Percentiles rank a stretch among this genome's conserved stretches.
Conservation (phyloP, 2,797 vertebrate species). For the Botia kubotai region DNA sequence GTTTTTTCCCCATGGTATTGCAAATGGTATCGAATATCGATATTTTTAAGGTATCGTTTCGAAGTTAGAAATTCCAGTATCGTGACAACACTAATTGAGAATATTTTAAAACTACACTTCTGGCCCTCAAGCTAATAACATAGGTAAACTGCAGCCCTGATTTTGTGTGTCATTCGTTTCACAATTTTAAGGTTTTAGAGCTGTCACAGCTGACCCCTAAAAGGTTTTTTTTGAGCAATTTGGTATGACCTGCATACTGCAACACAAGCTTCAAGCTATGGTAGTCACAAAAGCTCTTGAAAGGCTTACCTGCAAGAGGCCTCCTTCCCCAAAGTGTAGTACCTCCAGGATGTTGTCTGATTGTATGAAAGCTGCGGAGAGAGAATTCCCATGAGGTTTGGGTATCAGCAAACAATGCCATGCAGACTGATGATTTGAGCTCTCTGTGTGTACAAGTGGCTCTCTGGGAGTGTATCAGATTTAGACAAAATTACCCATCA, state of each 20-base stretch:
- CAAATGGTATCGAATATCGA: no score
- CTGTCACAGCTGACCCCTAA: not conserved
- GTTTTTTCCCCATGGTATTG: no score
- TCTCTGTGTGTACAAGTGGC: slow-evolving; percentile 30
- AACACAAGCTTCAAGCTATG: not conserved
- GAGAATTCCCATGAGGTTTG: slow-evolving; percentile 51
- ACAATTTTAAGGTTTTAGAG: no score
- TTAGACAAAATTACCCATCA: slow-evolving; percentile 36
- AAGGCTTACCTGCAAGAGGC: slow-evolving; percentile 88
- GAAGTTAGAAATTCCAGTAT: no score
- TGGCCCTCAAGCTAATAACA: no score
- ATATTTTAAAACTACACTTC: no score
- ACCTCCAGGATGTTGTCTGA: slow-evolving; percentile 98
- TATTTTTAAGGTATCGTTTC: no score
- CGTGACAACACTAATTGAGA: no score
- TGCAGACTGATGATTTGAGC: slow-evolving; percentile 29
- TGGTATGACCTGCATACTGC: not conserved
- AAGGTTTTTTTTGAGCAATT: not conserved
- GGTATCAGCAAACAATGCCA: slow-evolving; percentile 50
- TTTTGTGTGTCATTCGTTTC: no score
- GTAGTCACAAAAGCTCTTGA: not conserved
- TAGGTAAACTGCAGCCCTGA: no score
- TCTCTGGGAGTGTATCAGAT: slow-evolving; percentile 42
- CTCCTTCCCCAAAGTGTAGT: slow-evolving; percentile 94
- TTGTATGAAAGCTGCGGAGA: slow-evolving; percentile 91